Conservation (phyloP, 2,113 vertebrate genomes). For the Sylvilagus bachmani region DNA sequence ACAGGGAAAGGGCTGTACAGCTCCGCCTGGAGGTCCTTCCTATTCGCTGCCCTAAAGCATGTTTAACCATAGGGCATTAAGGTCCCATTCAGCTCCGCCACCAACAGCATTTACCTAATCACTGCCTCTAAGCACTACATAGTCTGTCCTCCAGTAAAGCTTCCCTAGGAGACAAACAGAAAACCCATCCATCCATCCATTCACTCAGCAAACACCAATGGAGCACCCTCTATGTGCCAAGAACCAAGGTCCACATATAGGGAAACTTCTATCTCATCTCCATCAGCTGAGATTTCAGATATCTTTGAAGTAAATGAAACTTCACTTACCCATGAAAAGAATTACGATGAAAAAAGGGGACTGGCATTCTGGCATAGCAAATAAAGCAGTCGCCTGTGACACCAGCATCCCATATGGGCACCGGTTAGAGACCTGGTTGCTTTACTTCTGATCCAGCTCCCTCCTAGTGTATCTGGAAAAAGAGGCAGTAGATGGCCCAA, state of each 20-base stretch:
- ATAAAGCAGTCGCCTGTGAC: too few species aligned
- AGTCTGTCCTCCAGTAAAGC: not conserved
- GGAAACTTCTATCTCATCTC: slow-evolving; percentile 38
- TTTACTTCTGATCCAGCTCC: too few species aligned
- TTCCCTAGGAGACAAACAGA: not conserved
- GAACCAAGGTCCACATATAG: not conserved
- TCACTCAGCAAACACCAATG: slow-evolving; percentile 32
- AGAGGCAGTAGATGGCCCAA: too few species aligned
- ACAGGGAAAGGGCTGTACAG: not conserved
- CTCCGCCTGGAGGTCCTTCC: not conserved
- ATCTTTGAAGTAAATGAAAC: slow-evolving; percentile 22
- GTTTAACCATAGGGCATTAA: not conserved
- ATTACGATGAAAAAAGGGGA: not conserved
- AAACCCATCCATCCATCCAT: not conserved
- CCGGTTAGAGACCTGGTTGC: too few species aligned
- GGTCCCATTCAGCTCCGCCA: not conserved
- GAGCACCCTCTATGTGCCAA: not conserved
- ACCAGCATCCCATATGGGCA: too few species aligned
- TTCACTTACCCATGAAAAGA: not conserved
- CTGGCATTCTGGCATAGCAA: too few species aligned
- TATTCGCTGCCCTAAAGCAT: not conserved
- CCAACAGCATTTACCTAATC: not conserved
- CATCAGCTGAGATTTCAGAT: slow-evolving; percentile 14
- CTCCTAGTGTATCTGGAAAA: too few species aligned
- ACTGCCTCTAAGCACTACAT: rapidly evolving